phyloP scores from a whole-genome alignment of 2,113 vertebrate genomes.

The Pampusana beccarii region DNA sequence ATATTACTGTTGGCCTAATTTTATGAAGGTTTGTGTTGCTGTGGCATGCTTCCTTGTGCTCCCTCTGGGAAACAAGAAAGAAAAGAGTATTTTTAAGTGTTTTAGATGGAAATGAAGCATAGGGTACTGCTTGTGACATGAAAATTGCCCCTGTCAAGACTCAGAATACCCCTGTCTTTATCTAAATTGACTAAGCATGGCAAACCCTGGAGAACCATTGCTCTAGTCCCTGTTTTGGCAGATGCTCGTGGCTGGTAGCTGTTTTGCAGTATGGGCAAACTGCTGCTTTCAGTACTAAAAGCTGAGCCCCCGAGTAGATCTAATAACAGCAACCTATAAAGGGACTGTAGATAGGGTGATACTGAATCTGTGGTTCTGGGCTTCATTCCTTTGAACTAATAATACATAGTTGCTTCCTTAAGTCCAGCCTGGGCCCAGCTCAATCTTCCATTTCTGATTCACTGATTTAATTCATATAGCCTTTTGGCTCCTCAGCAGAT shows the following conservation, averaged over 20 bases:
- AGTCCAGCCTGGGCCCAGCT: background rate
- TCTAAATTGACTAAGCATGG: background rate
- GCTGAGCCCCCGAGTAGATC: background rate
- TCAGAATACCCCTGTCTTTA: background rate
- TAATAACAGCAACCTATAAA: background rate
- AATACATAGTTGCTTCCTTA: background rate
- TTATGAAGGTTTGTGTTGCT: constrained; percentile 8
- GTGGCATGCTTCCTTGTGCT: constrained; percentile 16
- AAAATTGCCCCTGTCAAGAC: background rate
- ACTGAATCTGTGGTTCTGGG: background rate
- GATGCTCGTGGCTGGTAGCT: background rate
- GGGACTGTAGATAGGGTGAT: background rate
- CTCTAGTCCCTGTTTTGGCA: background rate
- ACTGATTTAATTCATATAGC: background rate
- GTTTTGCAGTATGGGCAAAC: background rate
- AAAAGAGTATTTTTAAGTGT: background rate
- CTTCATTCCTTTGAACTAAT: background rate
- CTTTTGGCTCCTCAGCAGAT: background rate
- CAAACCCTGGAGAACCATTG: background rate
- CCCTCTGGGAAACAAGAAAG: background rate
- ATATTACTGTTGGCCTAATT: constrained; percentile 54
- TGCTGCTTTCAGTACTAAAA: background rate
- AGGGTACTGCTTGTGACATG: background rate
- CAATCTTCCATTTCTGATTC: background rate
- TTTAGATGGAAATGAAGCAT: background rate